phyloP scores from a whole-genome alignment of 2,113 vertebrate genomes.

The Corvus cornix region DNA sequence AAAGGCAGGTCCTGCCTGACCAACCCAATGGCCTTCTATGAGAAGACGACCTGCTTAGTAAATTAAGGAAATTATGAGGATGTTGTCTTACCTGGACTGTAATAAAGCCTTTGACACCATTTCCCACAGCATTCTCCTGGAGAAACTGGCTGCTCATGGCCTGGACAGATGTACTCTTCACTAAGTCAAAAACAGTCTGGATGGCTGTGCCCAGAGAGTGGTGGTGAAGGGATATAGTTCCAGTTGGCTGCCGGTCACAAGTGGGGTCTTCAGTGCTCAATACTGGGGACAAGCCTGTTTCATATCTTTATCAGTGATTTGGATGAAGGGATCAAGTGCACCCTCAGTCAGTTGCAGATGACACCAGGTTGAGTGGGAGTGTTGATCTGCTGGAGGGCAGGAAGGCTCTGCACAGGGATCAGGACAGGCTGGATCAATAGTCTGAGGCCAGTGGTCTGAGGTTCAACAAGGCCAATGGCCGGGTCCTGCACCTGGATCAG shows the following conservation, averaged over 20 bases:
- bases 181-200: background rate
- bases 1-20: background rate
- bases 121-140: background rate
- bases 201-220: too few species aligned
- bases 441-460: background rate
- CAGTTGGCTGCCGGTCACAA: background rate
- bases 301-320: background rate
- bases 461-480: background rate
- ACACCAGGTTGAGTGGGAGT: too few species aligned
- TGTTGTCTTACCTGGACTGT: background rate
- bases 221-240: background rate
- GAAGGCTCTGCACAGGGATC: background rate
- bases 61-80: background rate
- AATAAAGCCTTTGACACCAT: background rate
- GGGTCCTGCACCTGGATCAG: background rate
- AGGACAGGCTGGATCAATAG: background rate
- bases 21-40: too few species aligned
- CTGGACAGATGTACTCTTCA: background rate
- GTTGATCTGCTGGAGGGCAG: background rate
- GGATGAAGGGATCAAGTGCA: accelerated
- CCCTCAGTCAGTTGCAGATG: background rate
- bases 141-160: background rate
- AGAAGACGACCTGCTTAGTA: background rate
- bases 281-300: background rate
- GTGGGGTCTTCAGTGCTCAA: background rate